These are phyloP conservation scores for Crambe crambe DNA, from an alignment of 37 sponge, comb jelly and placozoan genomes.

Conservation along the genomic window DNA sequence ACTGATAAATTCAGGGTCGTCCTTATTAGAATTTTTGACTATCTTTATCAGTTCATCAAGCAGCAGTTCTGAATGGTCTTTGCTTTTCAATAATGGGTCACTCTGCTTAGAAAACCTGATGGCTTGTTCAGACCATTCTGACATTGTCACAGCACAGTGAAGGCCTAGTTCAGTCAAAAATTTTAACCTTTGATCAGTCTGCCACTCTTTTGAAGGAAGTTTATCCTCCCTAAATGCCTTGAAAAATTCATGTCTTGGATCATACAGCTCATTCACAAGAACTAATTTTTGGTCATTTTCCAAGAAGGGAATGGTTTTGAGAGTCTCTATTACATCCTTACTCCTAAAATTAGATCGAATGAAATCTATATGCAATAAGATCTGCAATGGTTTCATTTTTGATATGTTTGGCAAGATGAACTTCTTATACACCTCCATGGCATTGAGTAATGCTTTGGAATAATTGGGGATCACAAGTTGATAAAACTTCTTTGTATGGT, in stretches of 20 bases:
- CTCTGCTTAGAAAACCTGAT: not conserved
- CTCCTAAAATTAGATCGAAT: not conserved
- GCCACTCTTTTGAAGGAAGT: slow-evolving; percentile 36
- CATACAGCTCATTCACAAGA: slow-evolving; percentile 38
- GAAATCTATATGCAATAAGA: slow-evolving; percentile 5
- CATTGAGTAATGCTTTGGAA: not conserved
- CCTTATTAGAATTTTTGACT: not conserved
- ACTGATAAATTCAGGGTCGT: not conserved
- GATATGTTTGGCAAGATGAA: slow-evolving; percentile 22
- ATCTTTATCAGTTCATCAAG: slow-evolving; percentile 5
- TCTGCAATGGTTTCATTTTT: not conserved
- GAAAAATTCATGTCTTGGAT: slow-evolving; percentile 30
- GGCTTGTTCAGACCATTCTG: slow-evolving; percentile 16
- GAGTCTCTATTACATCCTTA: not conserved
- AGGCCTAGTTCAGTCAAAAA: slow-evolving; percentile 34
- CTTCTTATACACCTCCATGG: not conserved
- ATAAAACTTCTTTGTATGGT: not conserved
- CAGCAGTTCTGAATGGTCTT: not conserved
- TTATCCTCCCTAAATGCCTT: not conserved
- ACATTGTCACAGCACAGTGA: not conserved
- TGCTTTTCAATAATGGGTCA: not conserved
- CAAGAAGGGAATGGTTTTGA: slow-evolving; percentile 24
- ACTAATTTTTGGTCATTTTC: not conserved
- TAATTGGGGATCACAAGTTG: not conserved
- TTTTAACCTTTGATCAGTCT: not conserved